Percentiles rank a stretch among this genome's conserved stretches.
These are phyloP conservation scores for Astropecten irregularis DNA, from an alignment of 53 echinoderm and acorn worm species.

Conservation along the genomic window DNA sequence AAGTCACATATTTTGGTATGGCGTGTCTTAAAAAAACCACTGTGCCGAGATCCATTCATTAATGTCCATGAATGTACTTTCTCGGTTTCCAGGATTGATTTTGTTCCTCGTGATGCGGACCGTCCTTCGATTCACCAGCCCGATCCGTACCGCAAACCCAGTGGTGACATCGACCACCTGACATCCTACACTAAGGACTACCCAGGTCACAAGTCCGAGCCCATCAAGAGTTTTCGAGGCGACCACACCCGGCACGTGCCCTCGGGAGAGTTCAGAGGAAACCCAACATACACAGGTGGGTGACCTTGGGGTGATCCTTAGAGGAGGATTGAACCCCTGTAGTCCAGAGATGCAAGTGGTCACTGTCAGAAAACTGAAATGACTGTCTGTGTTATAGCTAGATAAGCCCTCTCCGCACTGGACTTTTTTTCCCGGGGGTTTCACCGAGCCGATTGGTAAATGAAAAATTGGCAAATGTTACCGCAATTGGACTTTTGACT, in stretches of 20 bases:
- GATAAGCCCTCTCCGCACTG: too few species aligned
- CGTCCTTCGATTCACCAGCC: constrained; percentile 67
- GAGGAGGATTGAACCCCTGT: background rate
- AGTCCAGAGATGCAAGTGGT: background rate
- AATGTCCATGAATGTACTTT: too few species aligned
- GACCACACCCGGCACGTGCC: constrained; percentile 70
- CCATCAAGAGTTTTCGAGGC: constrained; percentile 68
- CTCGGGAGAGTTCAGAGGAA: constrained; percentile 84
- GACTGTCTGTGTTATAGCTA: too few species aligned
- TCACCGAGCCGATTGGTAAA: too few species aligned
- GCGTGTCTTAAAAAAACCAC: too few species aligned
- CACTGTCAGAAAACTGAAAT: background rate
- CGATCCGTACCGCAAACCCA: constrained; percentile 71
- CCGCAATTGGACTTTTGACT: too few species aligned
- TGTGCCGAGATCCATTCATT: too few species aligned
- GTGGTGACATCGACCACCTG: constrained; percentile 83
- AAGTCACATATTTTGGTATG: too few species aligned
- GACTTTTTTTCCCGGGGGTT: too few species aligned
- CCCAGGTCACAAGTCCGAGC: constrained; percentile 68
- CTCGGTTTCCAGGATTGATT: constrained; percentile 69
- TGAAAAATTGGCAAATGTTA: too few species aligned
- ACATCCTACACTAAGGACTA: constrained; percentile 98
- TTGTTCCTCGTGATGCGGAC: constrained; percentile 72
- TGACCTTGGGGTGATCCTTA: background rate
- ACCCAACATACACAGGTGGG: constrained; percentile 94